These are phyloP conservation scores for Periplaneta americana DNA, from an alignment of 1,140 invertebrate genomes.

Conservation along the genomic window DNA sequence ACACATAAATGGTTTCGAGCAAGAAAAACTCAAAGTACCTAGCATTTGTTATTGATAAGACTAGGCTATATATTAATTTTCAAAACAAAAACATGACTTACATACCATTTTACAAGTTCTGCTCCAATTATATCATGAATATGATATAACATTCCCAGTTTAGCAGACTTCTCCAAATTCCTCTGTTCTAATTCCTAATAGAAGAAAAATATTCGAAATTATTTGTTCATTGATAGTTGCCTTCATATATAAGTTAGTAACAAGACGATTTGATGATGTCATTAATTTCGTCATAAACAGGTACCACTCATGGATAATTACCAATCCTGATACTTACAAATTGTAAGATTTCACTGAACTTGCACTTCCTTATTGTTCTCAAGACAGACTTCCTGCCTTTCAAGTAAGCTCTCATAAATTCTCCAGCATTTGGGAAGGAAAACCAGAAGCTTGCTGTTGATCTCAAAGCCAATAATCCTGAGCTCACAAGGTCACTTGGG, in stretches of 20 bases:
- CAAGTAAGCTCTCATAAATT: constrained; percentile 16
- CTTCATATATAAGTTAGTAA: not conserved
- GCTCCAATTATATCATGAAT: constrained; percentile 20
- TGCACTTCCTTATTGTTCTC: constrained; percentile 14
- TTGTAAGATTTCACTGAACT: constrained; percentile 17
- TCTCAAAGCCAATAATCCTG: not conserved
- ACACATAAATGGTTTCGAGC: too few species aligned
- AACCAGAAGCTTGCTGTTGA: constrained; percentile 10
- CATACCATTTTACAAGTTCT: constrained; percentile 14
- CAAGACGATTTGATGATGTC: not conserved
- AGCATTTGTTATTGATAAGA: too few species aligned
- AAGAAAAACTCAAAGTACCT: too few species aligned
- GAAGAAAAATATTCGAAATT: not conserved
- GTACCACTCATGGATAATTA: not conserved
- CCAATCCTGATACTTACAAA: constrained; percentile 6
- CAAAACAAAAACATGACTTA: too few species aligned
- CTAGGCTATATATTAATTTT: too few species aligned
- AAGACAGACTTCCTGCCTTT: constrained; percentile 17
- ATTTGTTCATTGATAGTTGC: not conserved
- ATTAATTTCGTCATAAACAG: too few species aligned
- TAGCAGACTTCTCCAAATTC: constrained; percentile 17
- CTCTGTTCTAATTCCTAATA: constrained; percentile 16
- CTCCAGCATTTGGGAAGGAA: constrained; percentile 19
- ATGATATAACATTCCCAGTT: constrained; percentile 19
- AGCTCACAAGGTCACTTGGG: constrained; percentile 13